These are phyloP conservation scores for Phocoena phocoena DNA, from an alignment of 2,113 vertebrate genomes.

Conservation along the genomic window DNA sequence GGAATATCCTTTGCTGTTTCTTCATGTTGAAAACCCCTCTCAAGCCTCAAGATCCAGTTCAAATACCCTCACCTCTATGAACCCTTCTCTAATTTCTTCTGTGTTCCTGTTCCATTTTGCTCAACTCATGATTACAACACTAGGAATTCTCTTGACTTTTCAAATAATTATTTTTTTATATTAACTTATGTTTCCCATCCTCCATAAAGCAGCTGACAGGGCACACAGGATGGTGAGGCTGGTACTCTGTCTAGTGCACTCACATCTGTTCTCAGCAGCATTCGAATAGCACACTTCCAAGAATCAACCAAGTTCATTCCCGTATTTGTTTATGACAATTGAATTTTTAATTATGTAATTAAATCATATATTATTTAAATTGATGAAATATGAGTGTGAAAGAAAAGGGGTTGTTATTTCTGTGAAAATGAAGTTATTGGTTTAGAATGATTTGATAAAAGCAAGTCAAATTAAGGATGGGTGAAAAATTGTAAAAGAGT, in stretches of 20 bases:
- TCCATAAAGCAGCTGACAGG: not conserved
- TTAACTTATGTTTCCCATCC: not conserved
- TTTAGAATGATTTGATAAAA: constrained; percentile 2
- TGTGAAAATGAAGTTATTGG: constrained; percentile 9
- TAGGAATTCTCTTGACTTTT: not conserved
- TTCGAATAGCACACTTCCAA: not conserved
- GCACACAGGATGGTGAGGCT: not conserved
- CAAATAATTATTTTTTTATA: not conserved
- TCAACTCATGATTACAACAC: no score
- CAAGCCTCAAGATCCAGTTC: not conserved
- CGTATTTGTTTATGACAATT: not conserved
- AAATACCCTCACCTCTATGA: not conserved
- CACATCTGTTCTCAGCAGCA: not conserved
- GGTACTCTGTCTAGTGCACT: not conserved
- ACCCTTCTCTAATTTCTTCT: not conserved
- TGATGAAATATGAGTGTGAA: not conserved
- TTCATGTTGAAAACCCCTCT: not conserved
- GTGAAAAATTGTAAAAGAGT: not conserved
- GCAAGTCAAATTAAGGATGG: not conserved
- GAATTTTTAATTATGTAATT: not conserved
- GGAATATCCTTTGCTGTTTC: not conserved
- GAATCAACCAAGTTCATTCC: not conserved
- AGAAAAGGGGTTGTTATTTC: not conserved
- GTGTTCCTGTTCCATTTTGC: not conserved
- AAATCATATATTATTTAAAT: constrained; percentile 22